These are phyloP conservation scores for Agrotis clavis DNA, from an alignment of 2,888 invertebrate species.

Conservation along the genomic window DNA sequence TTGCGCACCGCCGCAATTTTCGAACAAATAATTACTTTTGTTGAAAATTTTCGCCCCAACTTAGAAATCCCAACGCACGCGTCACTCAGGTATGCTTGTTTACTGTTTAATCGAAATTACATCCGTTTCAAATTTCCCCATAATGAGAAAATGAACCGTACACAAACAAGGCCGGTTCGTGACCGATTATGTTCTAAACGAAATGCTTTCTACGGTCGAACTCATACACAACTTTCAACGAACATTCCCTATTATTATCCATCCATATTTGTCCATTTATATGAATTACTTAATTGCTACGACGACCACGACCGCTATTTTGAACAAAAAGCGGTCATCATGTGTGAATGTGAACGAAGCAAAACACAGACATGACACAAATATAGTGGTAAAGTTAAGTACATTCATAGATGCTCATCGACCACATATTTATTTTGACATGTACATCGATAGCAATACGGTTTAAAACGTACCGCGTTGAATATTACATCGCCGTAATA, in stretches of 20 bases:
- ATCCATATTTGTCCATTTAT: conserved; percentile 36
- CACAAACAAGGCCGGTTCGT: conserved; percentile 39
- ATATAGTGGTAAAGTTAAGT: conserved; percentile 20
- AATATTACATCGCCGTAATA: conserved; percentile 53
- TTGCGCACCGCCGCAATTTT: conserved; percentile 72
- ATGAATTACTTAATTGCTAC: conserved; percentile 40
- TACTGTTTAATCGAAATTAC: conserved; percentile 64
- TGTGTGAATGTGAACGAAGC: conserved; percentile 26
- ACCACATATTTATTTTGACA: conserved; percentile 37
- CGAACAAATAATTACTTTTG: conserved; percentile 83
- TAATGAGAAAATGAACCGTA: conserved; percentile 39
- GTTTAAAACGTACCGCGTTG: conserved; percentile 45
- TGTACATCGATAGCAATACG: conserved; percentile 16
- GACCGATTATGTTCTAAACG: conserved; percentile 48
- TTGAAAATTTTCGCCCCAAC: conserved; percentile 72
- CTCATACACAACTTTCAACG: conserved; percentile 32
- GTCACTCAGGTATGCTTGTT: conserved; percentile 68
- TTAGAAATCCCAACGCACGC: conserved; percentile 71
- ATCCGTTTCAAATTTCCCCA: conserved; percentile 54
- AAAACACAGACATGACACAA: conserved; percentile 36
- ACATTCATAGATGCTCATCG: conserved; percentile 12
- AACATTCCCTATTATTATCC: conserved; percentile 34
- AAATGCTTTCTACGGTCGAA: conserved; percentile 35
- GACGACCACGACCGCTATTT: conserved; percentile 17
- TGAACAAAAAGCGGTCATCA: conserved; percentile 11